Evolutionary conservation across 2,113 vertebrate genomes (phyloP).

Genomic region (Piprites chloris): DNA sequence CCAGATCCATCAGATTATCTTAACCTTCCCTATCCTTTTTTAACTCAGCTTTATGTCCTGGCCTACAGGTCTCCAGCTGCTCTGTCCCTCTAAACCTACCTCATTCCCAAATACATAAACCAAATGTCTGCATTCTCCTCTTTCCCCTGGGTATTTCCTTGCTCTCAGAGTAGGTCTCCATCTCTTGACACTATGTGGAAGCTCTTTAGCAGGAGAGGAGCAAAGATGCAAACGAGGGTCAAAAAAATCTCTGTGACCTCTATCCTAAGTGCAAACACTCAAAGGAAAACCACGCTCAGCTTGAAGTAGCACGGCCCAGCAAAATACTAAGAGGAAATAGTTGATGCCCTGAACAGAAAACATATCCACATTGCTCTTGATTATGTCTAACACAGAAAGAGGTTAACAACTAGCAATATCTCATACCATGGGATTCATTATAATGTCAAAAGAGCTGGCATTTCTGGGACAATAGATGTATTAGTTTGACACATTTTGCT

Average conservation of each 20-base stretch:
- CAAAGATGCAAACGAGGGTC: background rate
- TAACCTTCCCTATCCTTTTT: background rate
- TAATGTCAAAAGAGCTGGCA: constrained; percentile 1
- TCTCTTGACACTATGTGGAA: background rate
- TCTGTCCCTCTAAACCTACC: background rate
- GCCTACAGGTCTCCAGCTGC: background rate
- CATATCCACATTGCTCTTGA: background rate
- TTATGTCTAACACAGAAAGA: background rate
- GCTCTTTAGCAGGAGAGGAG: background rate
- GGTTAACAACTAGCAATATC: background rate
- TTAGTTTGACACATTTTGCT: background rate
- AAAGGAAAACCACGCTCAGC: background rate
- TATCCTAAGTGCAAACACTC: background rate
- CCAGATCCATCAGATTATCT: background rate
- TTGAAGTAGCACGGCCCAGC: background rate
- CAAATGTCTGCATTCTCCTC: background rate
- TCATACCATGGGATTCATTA: background rate
- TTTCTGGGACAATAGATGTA: background rate
- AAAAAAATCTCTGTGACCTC: background rate
- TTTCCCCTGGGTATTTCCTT: background rate
- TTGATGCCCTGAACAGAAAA: background rate
- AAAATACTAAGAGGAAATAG: background rate
- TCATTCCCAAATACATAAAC: background rate
- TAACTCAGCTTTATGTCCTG: background rate
- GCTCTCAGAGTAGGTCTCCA: background rate